Evolutionary conservation across 92 coral and sea anemone species (phyloP), one percentile per base, ranked within the genome.

Genomic region (Porites cylindrica): DNA sequence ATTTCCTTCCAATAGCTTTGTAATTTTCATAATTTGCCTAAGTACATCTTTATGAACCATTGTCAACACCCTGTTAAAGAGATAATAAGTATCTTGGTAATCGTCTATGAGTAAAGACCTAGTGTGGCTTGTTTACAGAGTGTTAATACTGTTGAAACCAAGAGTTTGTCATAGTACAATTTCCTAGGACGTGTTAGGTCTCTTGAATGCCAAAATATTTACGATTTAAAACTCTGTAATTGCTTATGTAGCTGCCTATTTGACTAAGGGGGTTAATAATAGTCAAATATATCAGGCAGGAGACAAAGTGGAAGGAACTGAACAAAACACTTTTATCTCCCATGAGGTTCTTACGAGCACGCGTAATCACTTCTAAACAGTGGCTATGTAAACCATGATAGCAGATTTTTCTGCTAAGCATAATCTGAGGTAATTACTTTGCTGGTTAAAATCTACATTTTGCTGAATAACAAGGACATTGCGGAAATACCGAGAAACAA

Each of bases 1-100:
- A 18, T 29, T 10, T 58, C 51, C 56, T 70, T 29, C 3, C 24
- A 81, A 70, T 23, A 56, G 77, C 58, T 38, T 16, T 54, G 54
- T 70, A 54, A 58, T 70, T 70, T 82, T 82, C n/a, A 59, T 29
- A 82, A 70, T 56, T 70, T 70, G 53, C 69, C 58, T 18, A 56
- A 54, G 66, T 56, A 68, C 32, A 70, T 82, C 59, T 70, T 56
- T 69, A 53, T 56, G 85, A 70, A 51, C 29, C 29, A 32, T 19
- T 82, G 77, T 82, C 77, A 56, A 56, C 77, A 82, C 77, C 77
- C 71, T 56, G 85, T 82, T 82, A 56, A 54, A 70, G 19, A 74
- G 66, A 67, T 81, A 53, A 67, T 68, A 81, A 68, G 53, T 78
- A 60, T 78, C 72, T 52, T 23, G 32, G 53, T 68, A 68, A 81